Evolutionary conservation across 2,113 vertebrate genomes (phyloP).

Genomic region (Pelvicachromis taeniatus): DNA sequence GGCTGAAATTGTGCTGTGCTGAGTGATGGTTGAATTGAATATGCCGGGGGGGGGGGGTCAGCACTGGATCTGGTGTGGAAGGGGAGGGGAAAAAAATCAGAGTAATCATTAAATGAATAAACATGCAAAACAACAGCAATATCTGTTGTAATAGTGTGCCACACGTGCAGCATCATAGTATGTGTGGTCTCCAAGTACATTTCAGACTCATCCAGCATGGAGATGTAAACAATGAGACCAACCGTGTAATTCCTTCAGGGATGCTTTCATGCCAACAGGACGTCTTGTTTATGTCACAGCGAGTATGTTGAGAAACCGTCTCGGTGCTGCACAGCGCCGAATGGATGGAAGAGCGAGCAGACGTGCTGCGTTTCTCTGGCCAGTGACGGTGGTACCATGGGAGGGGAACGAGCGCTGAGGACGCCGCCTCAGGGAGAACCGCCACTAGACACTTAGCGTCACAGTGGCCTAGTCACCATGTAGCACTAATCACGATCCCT

Average conservation of each 20-base stretch:
- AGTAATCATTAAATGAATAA: slow-evolving; percentile 3
- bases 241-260: slow-evolving; percentile 58
- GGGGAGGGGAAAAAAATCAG: neutral
- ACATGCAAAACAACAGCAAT: slow-evolving; percentile 6
- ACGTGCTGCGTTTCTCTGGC: slow-evolving; percentile 49
- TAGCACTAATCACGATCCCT: slow-evolving; percentile 66
- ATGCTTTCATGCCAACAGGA: slow-evolving; percentile 44
- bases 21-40: slow-evolving; percentile 75
- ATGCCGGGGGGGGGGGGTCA: slow-evolving; percentile 14
- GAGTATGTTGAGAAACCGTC: slow-evolving; percentile 48
- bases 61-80: slow-evolving; percentile 3
- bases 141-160: slow-evolving; percentile 33
- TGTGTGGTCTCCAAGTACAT: slow-evolving; percentile 21
- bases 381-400: slow-evolving; percentile 25
- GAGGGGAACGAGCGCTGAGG: slow-evolving; percentile 32
- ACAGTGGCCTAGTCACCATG: slow-evolving; percentile 42
- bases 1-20: slow-evolving; percentile 69
- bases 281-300: slow-evolving; percentile 58
- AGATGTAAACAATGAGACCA: slow-evolving; percentile 51
- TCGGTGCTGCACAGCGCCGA: neutral
- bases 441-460: slow-evolving; percentile 30
- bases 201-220: slow-evolving; percentile 24
- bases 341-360: slow-evolving; percentile 19
- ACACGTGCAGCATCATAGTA: slow-evolving; percentile 10
- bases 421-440: slow-evolving; percentile 41